Evolutionary conservation across 2,797 vertebrate species (phyloP).

Genomic region (Sebastes matsubarae): DNA sequence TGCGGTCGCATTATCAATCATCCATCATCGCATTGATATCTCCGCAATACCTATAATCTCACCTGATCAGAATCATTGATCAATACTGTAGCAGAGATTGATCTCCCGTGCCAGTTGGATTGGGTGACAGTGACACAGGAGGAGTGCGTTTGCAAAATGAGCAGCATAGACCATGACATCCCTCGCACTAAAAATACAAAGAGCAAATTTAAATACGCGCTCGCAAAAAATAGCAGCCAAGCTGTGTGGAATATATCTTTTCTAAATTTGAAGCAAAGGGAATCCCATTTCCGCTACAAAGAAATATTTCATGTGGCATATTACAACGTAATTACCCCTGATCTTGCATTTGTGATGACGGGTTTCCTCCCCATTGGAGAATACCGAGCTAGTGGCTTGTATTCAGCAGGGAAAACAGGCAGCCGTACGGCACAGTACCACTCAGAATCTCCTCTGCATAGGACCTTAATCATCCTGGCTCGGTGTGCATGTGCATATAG

Average conservation of each 20-base stretch:
- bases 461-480: constrained; percentile 80
- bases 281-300: constrained; percentile 55
- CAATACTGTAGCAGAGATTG: constrained; percentile 60
- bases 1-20: constrained; percentile 76
- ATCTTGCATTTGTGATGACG: constrained; percentile 76
- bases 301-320: constrained; percentile 73
- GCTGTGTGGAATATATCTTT: constrained; percentile 50
- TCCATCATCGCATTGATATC: constrained; percentile 79
- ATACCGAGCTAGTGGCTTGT: constrained; percentile 73
- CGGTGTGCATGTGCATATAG: constrained; percentile 75
- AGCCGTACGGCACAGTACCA: constrained; percentile 53
- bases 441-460: constrained; percentile 70
- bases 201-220: constrained; percentile 40
- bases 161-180: constrained; percentile 8
- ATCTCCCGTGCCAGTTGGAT: constrained; percentile 47
- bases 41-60: constrained; percentile 76
- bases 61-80: constrained; percentile 76
- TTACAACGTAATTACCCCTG: constrained; percentile 77
- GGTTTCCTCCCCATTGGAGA: constrained; percentile 74
- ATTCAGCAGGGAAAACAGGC: constrained; percentile 80
- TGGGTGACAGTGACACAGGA: constrained; percentile 42
- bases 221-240: constrained; percentile 38
- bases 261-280: constrained; percentile 65
- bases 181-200: constrained; percentile 28
- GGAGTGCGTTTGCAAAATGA: constrained; percentile 40